Conservation (phyloP, 2,113 vertebrate genomes). For the Gavia stellata region DNA sequence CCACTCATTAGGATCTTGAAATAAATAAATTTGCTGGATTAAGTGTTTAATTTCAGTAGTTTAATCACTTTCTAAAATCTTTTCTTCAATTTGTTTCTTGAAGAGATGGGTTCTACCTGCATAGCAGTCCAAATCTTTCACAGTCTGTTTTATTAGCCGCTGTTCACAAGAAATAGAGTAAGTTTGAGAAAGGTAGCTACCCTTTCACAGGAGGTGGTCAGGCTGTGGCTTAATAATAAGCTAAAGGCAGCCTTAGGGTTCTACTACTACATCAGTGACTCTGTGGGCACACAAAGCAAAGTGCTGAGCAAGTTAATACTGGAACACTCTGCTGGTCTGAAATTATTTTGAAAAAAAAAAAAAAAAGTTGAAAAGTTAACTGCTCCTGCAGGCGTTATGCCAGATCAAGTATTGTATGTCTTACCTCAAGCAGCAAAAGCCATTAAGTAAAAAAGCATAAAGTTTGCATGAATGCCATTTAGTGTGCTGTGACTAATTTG, state of each 20-base stretch:
- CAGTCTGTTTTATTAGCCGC: not conserved
- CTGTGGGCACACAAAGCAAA: not conserved
- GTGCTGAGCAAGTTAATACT: not conserved
- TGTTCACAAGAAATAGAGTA: not conserved
- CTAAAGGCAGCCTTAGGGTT: conserved; percentile 5
- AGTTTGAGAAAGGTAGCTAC: not conserved
- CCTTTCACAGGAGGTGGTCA: not conserved
- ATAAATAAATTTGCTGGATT: not conserved
- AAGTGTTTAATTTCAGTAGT: not conserved
- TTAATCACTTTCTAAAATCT: not conserved
- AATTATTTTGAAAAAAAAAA: not conserved
- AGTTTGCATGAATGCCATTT: not conserved
- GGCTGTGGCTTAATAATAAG: not conserved
- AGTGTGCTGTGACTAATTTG: not conserved
- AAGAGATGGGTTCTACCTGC: not conserved
- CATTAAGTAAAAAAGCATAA: not conserved
- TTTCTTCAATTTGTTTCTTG: not conserved
- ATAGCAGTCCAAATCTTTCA: not conserved
- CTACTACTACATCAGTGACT: not conserved
- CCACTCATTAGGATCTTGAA: not conserved
- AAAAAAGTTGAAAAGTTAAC: not conserved
- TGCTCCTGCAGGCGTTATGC: not conserved
- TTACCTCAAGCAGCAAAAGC: not conserved
- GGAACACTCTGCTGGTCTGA: not conserved
- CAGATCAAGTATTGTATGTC: not conserved